These are phyloP conservation scores for Anomalospiza imberbis DNA, from an alignment of 2,797 vertebrate genomes.

Conservation along the genomic window DNA sequence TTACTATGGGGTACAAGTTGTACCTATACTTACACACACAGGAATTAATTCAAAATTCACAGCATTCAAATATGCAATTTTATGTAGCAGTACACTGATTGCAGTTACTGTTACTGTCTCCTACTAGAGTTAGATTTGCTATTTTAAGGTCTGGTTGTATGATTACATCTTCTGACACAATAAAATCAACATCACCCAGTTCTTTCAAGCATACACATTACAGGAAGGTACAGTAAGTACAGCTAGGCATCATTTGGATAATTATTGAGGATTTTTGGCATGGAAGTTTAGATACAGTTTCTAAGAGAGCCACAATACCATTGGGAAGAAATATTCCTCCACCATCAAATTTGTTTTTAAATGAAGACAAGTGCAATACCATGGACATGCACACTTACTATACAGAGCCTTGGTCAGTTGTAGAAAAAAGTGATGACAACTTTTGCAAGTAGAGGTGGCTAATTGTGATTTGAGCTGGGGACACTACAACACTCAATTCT, in stretches of 20 bases:
- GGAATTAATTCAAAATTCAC: not conserved
- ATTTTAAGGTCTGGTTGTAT: not conserved
- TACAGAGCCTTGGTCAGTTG: not conserved
- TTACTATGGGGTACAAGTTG: not conserved
- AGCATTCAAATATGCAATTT: not conserved
- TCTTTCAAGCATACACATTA: not conserved
- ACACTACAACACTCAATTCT: not conserved
- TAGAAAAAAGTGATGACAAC: not conserved
- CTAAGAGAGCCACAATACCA: conserved; percentile 22
- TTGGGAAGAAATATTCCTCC: conserved; percentile 41
- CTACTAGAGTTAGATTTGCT: not conserved
- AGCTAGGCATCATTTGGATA: conserved; percentile 15
- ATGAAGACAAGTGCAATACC: not conserved
- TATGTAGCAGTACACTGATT: not conserved
- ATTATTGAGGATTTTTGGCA: conserved; percentile 24
- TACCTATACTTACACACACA: not conserved
- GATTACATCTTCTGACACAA: not conserved
- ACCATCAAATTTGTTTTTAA: conserved; percentile 20
- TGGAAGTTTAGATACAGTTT: conserved; percentile 29
- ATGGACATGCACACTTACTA: not conserved
- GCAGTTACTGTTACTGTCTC: not conserved
- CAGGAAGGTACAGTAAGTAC: not conserved
- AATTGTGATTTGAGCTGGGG: conserved; percentile 9
- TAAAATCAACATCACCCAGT: not conserved
- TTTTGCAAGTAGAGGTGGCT: conserved; percentile 44